Evolutionary conservation across 92 coral and sea anemone genomes (phyloP).

Genomic region (Bergia puertoricense): DNA sequence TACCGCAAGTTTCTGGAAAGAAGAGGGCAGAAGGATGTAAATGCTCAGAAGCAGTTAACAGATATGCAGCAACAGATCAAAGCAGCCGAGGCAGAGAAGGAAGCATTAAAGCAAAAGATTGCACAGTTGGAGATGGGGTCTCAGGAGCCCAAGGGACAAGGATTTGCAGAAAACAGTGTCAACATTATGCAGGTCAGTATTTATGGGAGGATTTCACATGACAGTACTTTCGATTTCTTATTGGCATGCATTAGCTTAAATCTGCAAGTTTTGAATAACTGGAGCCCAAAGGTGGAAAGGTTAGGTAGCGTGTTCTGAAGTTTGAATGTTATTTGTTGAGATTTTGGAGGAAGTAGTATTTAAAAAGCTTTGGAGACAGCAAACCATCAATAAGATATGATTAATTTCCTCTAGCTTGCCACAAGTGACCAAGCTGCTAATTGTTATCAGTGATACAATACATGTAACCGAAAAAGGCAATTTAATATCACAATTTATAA

Average conservation of each 20-base stretch:
- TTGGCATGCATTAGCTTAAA: background rate
- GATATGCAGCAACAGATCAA: constrained; percentile 80
- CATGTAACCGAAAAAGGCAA: too few relatives aligned
- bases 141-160: constrained; percentile 27
- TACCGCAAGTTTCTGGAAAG: constrained; percentile 83
- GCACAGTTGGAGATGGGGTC: constrained; percentile 77
- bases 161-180: constrained; percentile 4
- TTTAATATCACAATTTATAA: too few relatives aligned
- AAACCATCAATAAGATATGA: too few relatives aligned
- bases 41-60: constrained; percentile 43
- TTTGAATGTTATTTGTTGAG: too few relatives aligned
- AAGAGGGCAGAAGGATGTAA: constrained; percentile 65
- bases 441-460: too few relatives aligned
- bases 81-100: constrained; percentile 89
- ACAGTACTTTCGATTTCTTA: background rate
- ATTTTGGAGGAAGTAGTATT: too few relatives aligned
- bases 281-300: background rate
- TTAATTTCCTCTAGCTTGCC: too few relatives aligned
- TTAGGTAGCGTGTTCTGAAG: background rate
- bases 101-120: constrained; percentile 78
- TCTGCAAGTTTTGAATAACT: background rate
- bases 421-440: too few relatives aligned
- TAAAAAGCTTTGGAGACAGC: too few relatives aligned
- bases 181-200: constrained; percentile 35
- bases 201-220: background rate